Evolutionary conservation across 2,113 vertebrate genomes (phyloP), one percentile per base, ranked within the genome.

Genomic region (Agelaius tricolor): DNA sequence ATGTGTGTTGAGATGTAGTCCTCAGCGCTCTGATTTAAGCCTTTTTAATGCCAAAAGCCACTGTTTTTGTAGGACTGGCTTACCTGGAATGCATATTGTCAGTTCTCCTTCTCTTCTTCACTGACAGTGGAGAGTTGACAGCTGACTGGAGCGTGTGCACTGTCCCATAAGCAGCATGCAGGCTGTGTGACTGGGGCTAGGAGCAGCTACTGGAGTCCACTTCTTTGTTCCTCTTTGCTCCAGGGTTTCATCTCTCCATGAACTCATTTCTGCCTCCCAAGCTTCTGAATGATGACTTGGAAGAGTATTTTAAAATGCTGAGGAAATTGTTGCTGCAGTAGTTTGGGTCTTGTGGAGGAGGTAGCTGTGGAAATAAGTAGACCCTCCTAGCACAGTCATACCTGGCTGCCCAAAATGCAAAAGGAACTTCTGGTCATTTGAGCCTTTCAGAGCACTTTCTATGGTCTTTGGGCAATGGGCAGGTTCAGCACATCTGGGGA

Each of bases 381-480:
- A 33, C 0, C 0, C 52, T 89, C 13, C 41, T 28, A 31, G 22
- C n/a, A 15, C 35, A 39, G 31, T 22, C 16, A 3, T 65, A 23
- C 16, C 31, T 9, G 4, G 13, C 61, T 47, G 14, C 35, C 54
- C 37, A 33, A 37, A 65, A n/a, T 2, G 5, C 37, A n/a, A 44
- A 41, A 59, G 46, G 41, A 72, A n/a, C 9, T 26, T 65, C 13
- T 16, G 49, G 31, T 81, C 20, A 6, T 35, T 54, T 27, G 69
- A 76, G 44, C 23, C 46, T 69, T 83, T 77, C 54, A 46, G 72
- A 80, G 14, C 7, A 5, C 12, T 85, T 82, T 33, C 10, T 62
- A 0, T 51, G 26, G 26, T 62, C 41, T 83, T 76, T 9, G 15
- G 63, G 28, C 71, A 77, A 0, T 2, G 1, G 43, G 39, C 44